phyloP scores from a whole-genome alignment of 2,113 vertebrate genomes.

The Nansenia antarctica region DNA sequence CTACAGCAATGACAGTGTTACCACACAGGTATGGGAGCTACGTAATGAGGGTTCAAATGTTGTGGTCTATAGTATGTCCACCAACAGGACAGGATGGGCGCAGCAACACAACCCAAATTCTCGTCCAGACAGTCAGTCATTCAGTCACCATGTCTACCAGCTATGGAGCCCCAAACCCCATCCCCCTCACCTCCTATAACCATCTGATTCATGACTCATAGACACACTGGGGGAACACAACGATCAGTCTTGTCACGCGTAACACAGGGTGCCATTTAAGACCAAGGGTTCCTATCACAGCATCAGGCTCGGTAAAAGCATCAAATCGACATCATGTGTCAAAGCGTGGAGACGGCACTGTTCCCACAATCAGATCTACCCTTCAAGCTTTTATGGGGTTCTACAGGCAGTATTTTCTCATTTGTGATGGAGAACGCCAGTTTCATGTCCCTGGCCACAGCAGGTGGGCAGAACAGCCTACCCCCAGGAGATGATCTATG shows the following conservation, averaged over 20 bases:
- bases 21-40: too few relatives aligned
- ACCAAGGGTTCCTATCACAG: conserved; percentile 54
- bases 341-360: conserved; percentile 50
- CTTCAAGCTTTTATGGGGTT: neutral
- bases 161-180: too few relatives aligned
- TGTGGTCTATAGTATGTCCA: neutral
- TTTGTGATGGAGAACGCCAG: neutral
- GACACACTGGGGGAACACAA: conserved; percentile 62
- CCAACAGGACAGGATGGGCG: neutral
- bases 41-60: neutral
- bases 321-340: conserved; percentile 56
- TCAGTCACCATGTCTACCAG: too few relatives aligned
- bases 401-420: neutral
- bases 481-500: too few relatives aligned
- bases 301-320: conserved; percentile 65
- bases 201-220: conserved; percentile 60
- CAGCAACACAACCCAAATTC: neutral
- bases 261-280: conserved; percentile 66
- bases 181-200: conserved; percentile 23
- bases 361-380: neutral
- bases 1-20: too few relatives aligned
- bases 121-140: neutral
- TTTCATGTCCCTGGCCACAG: neutral
- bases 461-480: neutral
- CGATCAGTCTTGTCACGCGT: conserved; percentile 55